Conservation (phyloP, 2,888 invertebrate species). For the Serripes groenlandicus region DNA sequence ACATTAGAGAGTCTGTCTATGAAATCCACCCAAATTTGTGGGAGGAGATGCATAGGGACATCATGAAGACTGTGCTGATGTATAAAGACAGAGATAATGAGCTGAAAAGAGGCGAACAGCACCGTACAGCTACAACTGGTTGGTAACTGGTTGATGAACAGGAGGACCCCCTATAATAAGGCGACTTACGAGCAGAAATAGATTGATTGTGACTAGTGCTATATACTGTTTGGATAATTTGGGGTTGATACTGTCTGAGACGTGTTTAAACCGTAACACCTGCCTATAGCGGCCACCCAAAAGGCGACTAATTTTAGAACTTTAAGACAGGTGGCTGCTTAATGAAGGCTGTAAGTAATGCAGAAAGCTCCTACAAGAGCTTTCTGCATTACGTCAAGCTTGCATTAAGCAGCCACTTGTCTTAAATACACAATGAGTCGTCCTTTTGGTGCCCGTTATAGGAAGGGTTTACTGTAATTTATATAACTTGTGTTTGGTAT, state of each 20-base stretch:
- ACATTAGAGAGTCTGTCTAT: constrained; percentile 50
- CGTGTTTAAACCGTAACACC: too few relatives aligned
- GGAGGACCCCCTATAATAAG: constrained; percentile 1
- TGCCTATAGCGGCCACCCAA: too few relatives aligned
- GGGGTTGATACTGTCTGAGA: too few relatives aligned
- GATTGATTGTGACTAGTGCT: too few relatives aligned
- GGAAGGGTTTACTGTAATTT: too few relatives aligned
- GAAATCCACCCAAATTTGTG: constrained; percentile 47
- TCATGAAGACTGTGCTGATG: constrained; percentile 53
- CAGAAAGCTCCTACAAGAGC: neutral
- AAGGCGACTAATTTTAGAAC: too few relatives aligned
- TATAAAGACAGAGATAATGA: constrained; percentile 44
- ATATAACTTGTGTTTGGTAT: too few relatives aligned
- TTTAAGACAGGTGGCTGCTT: neutral
- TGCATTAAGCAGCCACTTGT: neutral
- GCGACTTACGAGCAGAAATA: constrained; percentile 13
- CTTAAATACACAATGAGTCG: too few relatives aligned
- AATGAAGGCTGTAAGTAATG: neutral
- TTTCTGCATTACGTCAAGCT: neutral
- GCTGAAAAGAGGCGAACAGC: constrained; percentile 26
- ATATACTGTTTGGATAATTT: too few relatives aligned
- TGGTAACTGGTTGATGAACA: neutral
- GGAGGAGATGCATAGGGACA: constrained; percentile 41
- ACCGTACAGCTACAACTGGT: constrained; percentile 3
- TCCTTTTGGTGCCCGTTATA: too few relatives aligned